Evolutionary conservation across 2,113 vertebrate genomes (phyloP), one percentile per base, ranked within the genome.

Genomic region (Hemicordylus capensis): DNA sequence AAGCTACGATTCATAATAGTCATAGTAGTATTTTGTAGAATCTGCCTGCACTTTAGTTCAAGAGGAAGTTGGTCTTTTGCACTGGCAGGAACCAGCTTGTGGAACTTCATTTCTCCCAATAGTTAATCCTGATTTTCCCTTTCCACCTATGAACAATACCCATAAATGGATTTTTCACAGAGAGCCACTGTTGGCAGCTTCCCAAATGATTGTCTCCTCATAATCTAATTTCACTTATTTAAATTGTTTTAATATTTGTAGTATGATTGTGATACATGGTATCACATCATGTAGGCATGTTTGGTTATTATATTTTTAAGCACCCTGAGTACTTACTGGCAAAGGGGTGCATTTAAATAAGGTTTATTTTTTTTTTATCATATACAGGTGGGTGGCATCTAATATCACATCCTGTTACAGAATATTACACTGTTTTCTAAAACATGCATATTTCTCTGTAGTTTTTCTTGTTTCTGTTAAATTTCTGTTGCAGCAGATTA

Each of bases 171-270:
- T n/a, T n/a, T 12, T 66, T 12, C 39, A 42, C n/a, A 44, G 10
- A 44, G 39, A 70, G 20, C 20, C 9, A 70, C 69, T 74, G 28
- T 73, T 44, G 51, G 39, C n/a, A 24, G 34, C 26, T n/a, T 73
- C 54, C 28, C 72, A 46, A 46, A 59, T 69, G 28, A 73, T 59
- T 4, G 14, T 12, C 19, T 28, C 28, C 58, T 28, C 37, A 7
- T 73, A 31, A n/a, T 72, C 28, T 54, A 31, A 58, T 12, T 44
- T 42, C 15, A 4, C 66, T 1, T 28, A 34, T 59, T 58, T 72
- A 72, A 42, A 70, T 31, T 44, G 56, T 63, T 44, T 78, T 78
- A 59, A 58, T 82, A 81, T 81, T 81, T 76, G 48, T 81, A 81
- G 37, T 81, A 24, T 28, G 24, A 31, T 70, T 80, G 22, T 34